Conservation (phyloP, 2,113 vertebrate species). For the Callospermophilus lateralis region DNA sequence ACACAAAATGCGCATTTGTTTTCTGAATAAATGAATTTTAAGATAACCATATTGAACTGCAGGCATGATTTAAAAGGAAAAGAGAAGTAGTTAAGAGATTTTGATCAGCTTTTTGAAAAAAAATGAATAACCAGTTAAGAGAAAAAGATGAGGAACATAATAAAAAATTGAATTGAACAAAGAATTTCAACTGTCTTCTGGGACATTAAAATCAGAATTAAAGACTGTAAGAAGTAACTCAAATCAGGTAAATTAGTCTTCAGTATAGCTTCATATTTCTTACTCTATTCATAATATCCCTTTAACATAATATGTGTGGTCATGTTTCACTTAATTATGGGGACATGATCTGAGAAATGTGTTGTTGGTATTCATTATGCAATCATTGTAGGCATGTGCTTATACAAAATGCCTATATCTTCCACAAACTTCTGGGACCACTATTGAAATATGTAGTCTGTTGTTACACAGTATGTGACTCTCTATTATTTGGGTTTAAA, state of each 20-base stretch:
- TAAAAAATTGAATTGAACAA: slow-evolving; percentile 87
- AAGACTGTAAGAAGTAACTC: slow-evolving; percentile 88
- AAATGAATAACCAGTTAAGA: slow-evolving; percentile 90
- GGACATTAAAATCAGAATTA: slow-evolving; percentile 54
- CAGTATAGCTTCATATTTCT: neutral
- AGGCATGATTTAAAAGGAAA: slow-evolving; percentile 95
- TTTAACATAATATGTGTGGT: no score
- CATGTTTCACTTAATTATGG: no score
- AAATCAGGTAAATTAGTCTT: slow-evolving; percentile 89
- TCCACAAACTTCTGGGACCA: no score
- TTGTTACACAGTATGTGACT: no score
- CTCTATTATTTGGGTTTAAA: no score
- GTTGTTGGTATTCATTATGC: no score
- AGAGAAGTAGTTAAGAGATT: slow-evolving; percentile 91
- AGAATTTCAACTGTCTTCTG: no score
- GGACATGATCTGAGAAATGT: no score
- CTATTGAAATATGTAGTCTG: no score
- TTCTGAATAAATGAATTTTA: slow-evolving; percentile 4
- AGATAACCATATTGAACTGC: slow-evolving; percentile 54
- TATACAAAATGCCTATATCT: no score
- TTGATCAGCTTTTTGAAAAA: slow-evolving; percentile 82
- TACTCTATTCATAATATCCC: neutral
- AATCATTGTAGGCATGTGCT: no score
- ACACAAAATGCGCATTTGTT: neutral
- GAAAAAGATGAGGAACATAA: slow-evolving; percentile 91